These are phyloP conservation scores for Meandrina meandrites DNA, from an alignment of 92 coral and sea anemone species.

Conservation along the genomic window DNA sequence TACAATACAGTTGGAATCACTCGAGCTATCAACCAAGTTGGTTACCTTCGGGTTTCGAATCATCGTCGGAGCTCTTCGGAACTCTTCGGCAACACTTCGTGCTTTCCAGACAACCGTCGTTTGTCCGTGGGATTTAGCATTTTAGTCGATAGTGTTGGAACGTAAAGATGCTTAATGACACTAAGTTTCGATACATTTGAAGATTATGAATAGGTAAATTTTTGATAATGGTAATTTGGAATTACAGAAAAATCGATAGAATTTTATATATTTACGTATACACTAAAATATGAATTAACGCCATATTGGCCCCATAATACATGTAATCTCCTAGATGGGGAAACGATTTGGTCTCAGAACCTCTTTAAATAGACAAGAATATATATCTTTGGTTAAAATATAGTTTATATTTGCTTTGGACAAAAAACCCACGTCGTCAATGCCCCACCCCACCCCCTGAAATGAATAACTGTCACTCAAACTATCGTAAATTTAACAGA, in stretches of 20 bases:
- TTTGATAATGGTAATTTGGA: constrained; percentile 7
- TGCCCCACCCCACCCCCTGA: neutral
- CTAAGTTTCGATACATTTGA: neutral
- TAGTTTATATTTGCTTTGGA: neutral
- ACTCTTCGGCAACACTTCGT: constrained; percentile 3
- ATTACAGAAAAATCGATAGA: constrained; percentile 25
- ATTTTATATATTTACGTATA: constrained; percentile 37
- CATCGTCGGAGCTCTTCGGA: constrained; percentile 1
- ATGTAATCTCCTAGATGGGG: constrained; percentile 36
- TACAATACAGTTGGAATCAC: neutral
- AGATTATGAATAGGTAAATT: constrained; percentile 6
- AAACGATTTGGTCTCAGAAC: constrained; percentile 4
- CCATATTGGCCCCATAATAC: constrained; percentile 16
- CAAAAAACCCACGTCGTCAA: neutral
- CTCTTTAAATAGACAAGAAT: neutral
- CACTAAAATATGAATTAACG: neutral
- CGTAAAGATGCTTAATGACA: neutral
- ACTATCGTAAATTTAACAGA: neutral
- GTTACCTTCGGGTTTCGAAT: neutral
- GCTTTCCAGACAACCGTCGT: neutral
- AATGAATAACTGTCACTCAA: neutral
- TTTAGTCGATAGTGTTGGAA: neutral
- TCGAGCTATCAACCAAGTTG: neutral
- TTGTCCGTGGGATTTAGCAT: neutral
- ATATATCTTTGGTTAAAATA: neutral